A percentile compares a stretch with the other conserved stretches of the same genome.
Evolutionary conservation across 2,797 vertebrate genomes (phyloP).

Genomic region (Typhlichthys eigenmanni): DNA sequence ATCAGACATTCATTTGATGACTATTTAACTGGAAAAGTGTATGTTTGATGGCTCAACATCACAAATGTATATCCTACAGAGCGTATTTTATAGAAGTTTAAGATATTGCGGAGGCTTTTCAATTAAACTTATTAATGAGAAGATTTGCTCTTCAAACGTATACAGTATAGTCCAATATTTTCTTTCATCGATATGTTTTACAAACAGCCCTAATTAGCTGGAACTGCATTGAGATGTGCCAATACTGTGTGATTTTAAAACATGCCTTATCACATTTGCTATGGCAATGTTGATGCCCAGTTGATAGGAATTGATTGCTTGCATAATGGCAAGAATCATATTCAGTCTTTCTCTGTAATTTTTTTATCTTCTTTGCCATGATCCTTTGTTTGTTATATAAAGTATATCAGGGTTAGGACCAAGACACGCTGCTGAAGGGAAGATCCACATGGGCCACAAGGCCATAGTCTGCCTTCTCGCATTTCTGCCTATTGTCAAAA

Average conservation of each 20-base stretch:
- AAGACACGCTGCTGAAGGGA: slow-evolving; percentile 79
- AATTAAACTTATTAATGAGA: slow-evolving; percentile 31
- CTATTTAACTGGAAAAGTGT: background rate
- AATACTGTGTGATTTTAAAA: slow-evolving; percentile 57
- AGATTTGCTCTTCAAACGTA: slow-evolving; percentile 37
- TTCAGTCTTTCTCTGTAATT: slow-evolving; percentile 66
- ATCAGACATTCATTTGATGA: background rate
- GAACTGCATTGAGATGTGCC: slow-evolving; percentile 41
- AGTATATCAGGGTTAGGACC: slow-evolving; percentile 80
- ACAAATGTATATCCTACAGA: slow-evolving; percentile 2
- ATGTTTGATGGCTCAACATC: slow-evolving; percentile 1
- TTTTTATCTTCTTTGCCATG: slow-evolving; percentile 60
- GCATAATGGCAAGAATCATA: slow-evolving; percentile 64
- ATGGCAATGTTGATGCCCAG: slow-evolving; percentile 58
- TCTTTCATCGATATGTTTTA: slow-evolving; percentile 37
- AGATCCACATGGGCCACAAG: slow-evolving; percentile 74
- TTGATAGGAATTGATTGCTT: slow-evolving; percentile 63
- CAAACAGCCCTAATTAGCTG: slow-evolving; percentile 46
- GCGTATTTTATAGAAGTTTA: slow-evolving; percentile 12
- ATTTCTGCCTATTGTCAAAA: slow-evolving; percentile 95
- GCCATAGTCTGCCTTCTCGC: slow-evolving; percentile 83
- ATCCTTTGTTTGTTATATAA: slow-evolving; percentile 74
- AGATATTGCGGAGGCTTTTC: slow-evolving; percentile 44
- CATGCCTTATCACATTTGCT: slow-evolving; percentile 62
- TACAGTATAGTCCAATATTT: slow-evolving; percentile 42